A percentile compares a stretch with the other conserved stretches of the same genome.
phyloP scores from a whole-genome alignment of 2,113 vertebrate species.

The Ia io region DNA sequence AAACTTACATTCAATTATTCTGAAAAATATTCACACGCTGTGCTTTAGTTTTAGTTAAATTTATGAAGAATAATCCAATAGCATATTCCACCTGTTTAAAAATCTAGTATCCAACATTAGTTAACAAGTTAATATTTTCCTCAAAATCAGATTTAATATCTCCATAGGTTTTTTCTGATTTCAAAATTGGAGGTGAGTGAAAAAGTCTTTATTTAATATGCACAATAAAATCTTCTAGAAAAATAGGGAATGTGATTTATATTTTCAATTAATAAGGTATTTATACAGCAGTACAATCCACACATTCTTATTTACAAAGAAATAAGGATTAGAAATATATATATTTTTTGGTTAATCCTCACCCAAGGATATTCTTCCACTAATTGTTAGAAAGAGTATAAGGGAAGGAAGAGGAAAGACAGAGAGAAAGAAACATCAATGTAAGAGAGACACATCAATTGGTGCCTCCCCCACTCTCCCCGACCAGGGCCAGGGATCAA shows the following conservation, averaged over 20 bases:
- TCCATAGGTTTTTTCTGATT: neutral
- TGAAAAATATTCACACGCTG: neutral
- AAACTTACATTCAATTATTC: neutral
- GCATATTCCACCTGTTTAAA: neutral
- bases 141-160: neutral
- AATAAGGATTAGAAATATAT: neutral
- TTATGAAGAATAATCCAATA: neutral
- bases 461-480: too few species aligned
- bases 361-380: too few species aligned
- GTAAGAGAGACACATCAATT: too few species aligned
- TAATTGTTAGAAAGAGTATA: too few species aligned
- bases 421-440: too few species aligned
- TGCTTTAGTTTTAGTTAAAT: slow-evolving; percentile 13
- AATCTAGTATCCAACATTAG: neutral
- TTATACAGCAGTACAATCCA: neutral
- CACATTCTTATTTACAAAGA: neutral
- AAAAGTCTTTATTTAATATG: neutral
- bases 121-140: neutral
- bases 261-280: neutral
- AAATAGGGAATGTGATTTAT: neutral
- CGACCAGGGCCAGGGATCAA: too few species aligned
- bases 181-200: neutral
- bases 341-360: too few species aligned
- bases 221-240: neutral
- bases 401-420: too few species aligned